Evolutionary conservation across 1,140 invertebrate species (phyloP), one percentile per base, ranked within the genome.

Genomic region (Caenorhabditis tropicalis): DNA sequence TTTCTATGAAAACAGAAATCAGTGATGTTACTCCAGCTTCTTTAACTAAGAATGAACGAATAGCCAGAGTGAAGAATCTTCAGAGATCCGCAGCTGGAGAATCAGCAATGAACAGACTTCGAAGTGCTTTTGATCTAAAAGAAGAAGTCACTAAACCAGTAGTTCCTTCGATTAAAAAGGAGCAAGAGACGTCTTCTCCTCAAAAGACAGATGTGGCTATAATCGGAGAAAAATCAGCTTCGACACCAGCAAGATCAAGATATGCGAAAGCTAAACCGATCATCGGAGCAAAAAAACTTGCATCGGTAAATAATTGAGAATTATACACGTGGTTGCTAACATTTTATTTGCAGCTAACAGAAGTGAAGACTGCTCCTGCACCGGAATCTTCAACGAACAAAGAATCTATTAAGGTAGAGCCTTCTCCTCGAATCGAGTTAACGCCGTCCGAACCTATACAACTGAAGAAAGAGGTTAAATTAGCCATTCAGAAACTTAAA

Each of bases 251-350:
- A 0, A 74, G n/a, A 43, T 74, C 65, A 3, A 74, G 65, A 74
- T 74, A 74, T 27, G 19, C 65, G 5, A 74, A 74, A 74, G n/a
- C 43, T 9, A 74, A 74, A n/a, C 65, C 65, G 12, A 74, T 74
- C 7, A 74, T 74, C 43, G 65, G 65, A 74, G 65, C 65, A 4
- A 39, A 43, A 24, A 74, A 74, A 43, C 65, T 74, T 16, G 65
- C 65, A 46, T n/a, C 65, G 19, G 65, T 74, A 43, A 43, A 29
- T 43, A 24, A 10, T 6, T 12, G 1, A 10, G 10, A 12, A 19
- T 24, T 10, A 27, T 56, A 0, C 29, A 2, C 10, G 19, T 27
- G 7, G 0, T 12, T 27, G 10, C 9, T 27, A 5, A n/a, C 6
- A n/a, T 21, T 29, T n/a, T n/a, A n/a, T n/a, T 74, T 74, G 6